Evolutionary conservation across 2,797 vertebrate genomes (phyloP), one percentile per base, ranked within the genome.

Genomic region (Crenichthys baileyi): DNA sequence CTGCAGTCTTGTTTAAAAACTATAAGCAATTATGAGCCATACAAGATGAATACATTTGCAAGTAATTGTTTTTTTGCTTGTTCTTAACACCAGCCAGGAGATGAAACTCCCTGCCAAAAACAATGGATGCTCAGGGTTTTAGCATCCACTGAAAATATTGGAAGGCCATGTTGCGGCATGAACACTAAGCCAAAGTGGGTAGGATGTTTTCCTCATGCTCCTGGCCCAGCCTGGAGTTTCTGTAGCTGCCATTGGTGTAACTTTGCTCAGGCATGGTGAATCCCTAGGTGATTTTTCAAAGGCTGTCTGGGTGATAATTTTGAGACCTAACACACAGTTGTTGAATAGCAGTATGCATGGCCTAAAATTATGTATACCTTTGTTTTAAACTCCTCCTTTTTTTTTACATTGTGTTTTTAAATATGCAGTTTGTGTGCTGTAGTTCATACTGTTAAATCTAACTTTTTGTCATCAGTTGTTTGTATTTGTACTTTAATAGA

Each of bases 31-130:
- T 85, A 71, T 71, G 67, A 86, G 87, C 90, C 86, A 89, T 93
- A 90, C 95, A 95, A 90, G 86, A 94, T 91, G 91, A 93, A 94
- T 91, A 90, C 89, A 89, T 94, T 95, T 90, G 91, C 82, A 83
- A 91, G 85, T 56, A 85, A 93, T 92, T 92, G 93, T 85, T 63
- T 85, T 89, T 86, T 92, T 91, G 91, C 89, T 75, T 81, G 79
- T 93, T 93, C 88, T 94, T 91, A 91, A 90, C 89, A 89, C 90
- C 82, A 79, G 88, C 89, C 85, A 87, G 87, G 84, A 92, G 85
- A 90, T 75, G 79, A 76, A 73, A 75, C 80, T 65, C 73, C 51
- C 82, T 94, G 94, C 93, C 92, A 94, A 94, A 87, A 93, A 93
- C 93, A 94, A 94, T 92, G 86, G 92, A 94, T 92, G 91, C 91